Base-by-base conservation (phyloP, 2,113 vertebrate species). In the Paracanthobrama guichenoti region DNA sequence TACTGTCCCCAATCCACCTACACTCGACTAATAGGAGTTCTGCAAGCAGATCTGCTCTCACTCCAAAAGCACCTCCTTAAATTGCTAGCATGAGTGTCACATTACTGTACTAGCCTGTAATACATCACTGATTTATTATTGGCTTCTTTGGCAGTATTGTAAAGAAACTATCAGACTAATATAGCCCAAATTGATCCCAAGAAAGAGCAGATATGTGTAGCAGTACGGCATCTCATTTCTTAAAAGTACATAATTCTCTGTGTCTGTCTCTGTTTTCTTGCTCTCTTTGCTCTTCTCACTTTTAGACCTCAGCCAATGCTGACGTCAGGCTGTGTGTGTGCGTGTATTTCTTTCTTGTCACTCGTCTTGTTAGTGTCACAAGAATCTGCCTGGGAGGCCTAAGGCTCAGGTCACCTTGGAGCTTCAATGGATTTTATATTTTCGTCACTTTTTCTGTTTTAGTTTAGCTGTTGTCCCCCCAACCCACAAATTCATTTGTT, bases 81-180 rank as follows among this genome's bases (percentile, higher is more conserved):
- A 82, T 82, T 82, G 79, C 79, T 82, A 71, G 66, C 2, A n/a
- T 55, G 62, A 71, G 62, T 55, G 80, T 82, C 80, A 82, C 80
- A 82, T 82, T 82, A 71, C 80, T 71, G 64, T 42, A 28, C 60
- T n/a, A 22, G 59, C 44, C 62, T 67, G 79, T 18, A 72, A 39
- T 57, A n/a, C n/a, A 71, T 82, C 80, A 55, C 48, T 82, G 80
- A 69, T 82, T 71, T 71, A 82, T 82, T 57, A 82, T 71, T 82
- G 48, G 26, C 7, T 69, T 71, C 64, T 9, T 42, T 81, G 64
- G 80, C 80, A 69, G 48, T 42, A 55, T 82, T 71, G 66, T 82
- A 71, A 82, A 82, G 64, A 82, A 80, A 71, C 64, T 82, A 66
- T 82, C 48, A 82, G 66, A n/a, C 50, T 72, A 50, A 82, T 69